A percentile compares a stretch with the other conserved stretches of the same genome.
phyloP scores from a whole-genome alignment of 2,113 vertebrate species.

The Ariopsis seemanni region DNA sequence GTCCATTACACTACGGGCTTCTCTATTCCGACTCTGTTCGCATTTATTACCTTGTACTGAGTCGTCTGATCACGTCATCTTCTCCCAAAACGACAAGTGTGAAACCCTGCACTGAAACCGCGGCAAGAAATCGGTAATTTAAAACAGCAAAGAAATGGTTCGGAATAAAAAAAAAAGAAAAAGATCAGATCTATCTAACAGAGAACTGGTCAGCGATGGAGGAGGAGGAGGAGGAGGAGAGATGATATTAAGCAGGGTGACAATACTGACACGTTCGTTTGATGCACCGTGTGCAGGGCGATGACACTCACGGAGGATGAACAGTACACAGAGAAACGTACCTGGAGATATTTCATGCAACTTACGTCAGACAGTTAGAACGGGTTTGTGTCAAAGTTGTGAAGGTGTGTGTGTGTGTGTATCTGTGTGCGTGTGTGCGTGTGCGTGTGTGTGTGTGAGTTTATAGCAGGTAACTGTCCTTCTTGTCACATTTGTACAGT shows the following conservation, averaged over 20 bases:
- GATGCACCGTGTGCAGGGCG: slow-evolving; percentile 38
- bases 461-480: slow-evolving; percentile 47
- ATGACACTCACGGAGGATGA: slow-evolving; percentile 54
- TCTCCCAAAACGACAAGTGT: slow-evolving; percentile 20
- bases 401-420: slow-evolving; percentile 39
- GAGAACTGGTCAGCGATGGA: slow-evolving; percentile 42
- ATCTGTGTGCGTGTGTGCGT: slow-evolving; percentile 44
- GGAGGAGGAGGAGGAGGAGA: slow-evolving; percentile 40
- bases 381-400: slow-evolving; percentile 48
- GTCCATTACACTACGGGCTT: not conserved
- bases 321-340: slow-evolving; percentile 57
- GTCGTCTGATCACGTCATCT: not conserved
- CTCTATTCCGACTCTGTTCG: not conserved
- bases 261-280: slow-evolving; percentile 16
- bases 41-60: not conserved
- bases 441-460: slow-evolving; percentile 46
- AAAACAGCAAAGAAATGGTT: slow-evolving; percentile 43
- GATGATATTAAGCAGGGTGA: slow-evolving; percentile 37
- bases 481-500: slow-evolving; percentile 51
- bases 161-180: not conserved
- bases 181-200: slow-evolving; percentile 33
- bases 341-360: slow-evolving; percentile 63
- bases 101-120: slow-evolving; percentile 30
- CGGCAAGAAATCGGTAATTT: slow-evolving; percentile 34
- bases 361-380: slow-evolving; percentile 59